These are phyloP conservation scores for Eonycteris spelaea DNA, from an alignment of 2,113 vertebrate species.

Conservation along the genomic window DNA sequence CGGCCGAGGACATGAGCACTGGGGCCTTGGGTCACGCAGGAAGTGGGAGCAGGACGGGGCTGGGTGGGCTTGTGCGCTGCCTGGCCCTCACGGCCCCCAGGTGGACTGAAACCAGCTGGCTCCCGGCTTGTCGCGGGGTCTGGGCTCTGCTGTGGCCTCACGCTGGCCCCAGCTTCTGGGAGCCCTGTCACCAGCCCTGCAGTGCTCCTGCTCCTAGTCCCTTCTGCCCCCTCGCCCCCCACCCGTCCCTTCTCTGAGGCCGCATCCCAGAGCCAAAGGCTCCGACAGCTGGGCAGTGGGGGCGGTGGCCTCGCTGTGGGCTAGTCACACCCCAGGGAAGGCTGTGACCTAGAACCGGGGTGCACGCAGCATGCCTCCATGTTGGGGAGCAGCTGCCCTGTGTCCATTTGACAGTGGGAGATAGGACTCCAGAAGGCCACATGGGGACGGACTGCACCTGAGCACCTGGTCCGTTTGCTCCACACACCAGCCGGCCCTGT, in stretches of 20 bases:
- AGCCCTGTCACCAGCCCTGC: too few relatives aligned
- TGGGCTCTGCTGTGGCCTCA: background rate
- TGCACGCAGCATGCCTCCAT: rapidly evolving
- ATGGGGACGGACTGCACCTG: rapidly evolving
- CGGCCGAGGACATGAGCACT: background rate
- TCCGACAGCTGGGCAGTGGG: background rate
- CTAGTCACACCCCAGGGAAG: background rate
- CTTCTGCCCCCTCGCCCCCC: background rate
- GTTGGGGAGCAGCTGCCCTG: background rate
- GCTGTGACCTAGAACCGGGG: background rate
- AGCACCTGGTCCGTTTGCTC: rapidly evolving
- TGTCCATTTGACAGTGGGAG: background rate
- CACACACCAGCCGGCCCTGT: background rate
- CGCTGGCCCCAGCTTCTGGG: background rate
- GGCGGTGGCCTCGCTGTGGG: background rate
- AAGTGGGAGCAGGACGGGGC: background rate
- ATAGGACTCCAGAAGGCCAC: background rate
- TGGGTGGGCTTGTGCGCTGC: background rate
- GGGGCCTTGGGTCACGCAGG: background rate
- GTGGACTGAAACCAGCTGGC: background rate
- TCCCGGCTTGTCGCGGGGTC: background rate
- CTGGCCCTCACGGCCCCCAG: rapidly evolving
- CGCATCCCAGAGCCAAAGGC: background rate
- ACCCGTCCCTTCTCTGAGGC: background rate
- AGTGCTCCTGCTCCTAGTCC: rapidly evolving